Evolutionary conservation across 2,888 invertebrate genomes (phyloP).

Genomic region (Drosophila parthenogenetica): DNA sequence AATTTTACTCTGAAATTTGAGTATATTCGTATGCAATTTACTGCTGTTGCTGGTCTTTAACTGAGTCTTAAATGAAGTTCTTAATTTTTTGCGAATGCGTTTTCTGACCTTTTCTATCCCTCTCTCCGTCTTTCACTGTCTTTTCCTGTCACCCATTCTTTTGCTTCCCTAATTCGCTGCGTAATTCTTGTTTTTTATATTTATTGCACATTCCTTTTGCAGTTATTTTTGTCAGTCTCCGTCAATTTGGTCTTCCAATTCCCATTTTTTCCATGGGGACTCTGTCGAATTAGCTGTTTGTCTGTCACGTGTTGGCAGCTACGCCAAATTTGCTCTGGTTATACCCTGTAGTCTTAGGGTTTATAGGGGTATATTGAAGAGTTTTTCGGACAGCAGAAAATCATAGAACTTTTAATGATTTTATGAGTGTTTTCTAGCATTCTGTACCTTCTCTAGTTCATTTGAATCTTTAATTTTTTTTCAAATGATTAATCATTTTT

Average conservation of each 20-base stretch:
- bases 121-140: not conserved
- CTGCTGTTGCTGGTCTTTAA: constrained; percentile 1
- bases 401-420: too few relatives aligned
- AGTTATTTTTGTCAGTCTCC: constrained; percentile 25
- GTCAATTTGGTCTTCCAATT: not conserved
- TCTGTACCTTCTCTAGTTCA: too few relatives aligned
- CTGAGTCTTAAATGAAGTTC: constrained; percentile 5
- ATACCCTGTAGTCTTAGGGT: constrained; percentile 13
- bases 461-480: too few relatives aligned
- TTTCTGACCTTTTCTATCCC: constrained; percentile 1
- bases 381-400: too few relatives aligned
- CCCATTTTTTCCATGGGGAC: constrained; percentile 3
- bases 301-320: constrained; percentile 66
- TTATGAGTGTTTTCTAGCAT: too few relatives aligned
- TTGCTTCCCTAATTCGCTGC: not conserved
- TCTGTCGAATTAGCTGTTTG: constrained; percentile 33
- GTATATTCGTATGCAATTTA: constrained; percentile 9
- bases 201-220: constrained; percentile 28
- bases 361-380: not conserved
- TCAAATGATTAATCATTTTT: too few relatives aligned
- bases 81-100: constrained; percentile 9
- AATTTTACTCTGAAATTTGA: constrained; percentile 1
- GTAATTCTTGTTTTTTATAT: not conserved
- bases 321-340: constrained; percentile 53
- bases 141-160: not conserved